Percentiles rank a stretch among this genome's conserved stretches.
Conservation (phyloP, 1,140 invertebrate species). For the Ostrea denselamellosa region DNA sequence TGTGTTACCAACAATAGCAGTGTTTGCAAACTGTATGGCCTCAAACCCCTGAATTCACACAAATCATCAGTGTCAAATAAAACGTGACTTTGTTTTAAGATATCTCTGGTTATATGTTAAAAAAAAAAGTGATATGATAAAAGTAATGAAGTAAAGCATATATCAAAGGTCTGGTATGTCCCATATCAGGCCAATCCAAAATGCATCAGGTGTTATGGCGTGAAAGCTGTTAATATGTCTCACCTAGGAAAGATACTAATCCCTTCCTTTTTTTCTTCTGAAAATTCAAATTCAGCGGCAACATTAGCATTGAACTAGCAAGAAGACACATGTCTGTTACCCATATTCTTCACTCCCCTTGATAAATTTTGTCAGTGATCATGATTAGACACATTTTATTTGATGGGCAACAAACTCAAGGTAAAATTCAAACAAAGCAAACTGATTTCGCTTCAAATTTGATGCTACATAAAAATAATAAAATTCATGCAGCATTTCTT, state of each 20-base stretch:
- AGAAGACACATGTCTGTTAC: background rate
- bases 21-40: background rate
- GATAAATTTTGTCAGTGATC: background rate
- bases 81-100: background rate
- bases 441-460: background rate
- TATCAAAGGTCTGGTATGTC: background rate
- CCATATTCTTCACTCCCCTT: background rate
- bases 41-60: background rate
- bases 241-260: conserved; percentile 40
- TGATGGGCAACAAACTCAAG: background rate
- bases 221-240: conserved; percentile 25
- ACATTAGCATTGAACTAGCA: conserved; percentile 31
- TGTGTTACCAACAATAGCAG: background rate
- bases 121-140: conserved; percentile 7
- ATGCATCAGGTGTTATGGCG: conserved; percentile 29
- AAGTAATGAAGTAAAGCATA: conserved; percentile 6
- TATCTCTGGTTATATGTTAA: background rate
- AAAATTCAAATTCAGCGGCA: conserved; percentile 28
- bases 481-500: too few relatives aligned
- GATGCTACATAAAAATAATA: background rate
- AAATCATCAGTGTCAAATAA: background rate
- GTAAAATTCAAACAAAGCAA: background rate
- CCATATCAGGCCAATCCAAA: conserved; percentile 11
- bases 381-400: background rate
- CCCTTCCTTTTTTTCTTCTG: conserved; percentile 41